Evolutionary conservation across 2,888 invertebrate species (phyloP), one percentile per base, ranked within the genome.

Genomic region (Cerceris rybyensis): DNA sequence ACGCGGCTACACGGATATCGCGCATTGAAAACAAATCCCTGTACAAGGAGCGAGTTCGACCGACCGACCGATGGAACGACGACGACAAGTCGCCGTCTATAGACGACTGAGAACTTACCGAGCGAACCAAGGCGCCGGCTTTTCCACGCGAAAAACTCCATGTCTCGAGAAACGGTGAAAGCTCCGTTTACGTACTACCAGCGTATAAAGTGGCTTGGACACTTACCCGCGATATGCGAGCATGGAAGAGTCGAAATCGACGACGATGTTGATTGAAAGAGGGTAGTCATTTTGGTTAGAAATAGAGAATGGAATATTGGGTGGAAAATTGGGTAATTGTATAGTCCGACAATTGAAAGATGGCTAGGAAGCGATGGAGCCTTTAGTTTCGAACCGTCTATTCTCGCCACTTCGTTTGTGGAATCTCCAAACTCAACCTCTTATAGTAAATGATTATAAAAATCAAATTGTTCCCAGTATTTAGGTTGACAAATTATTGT

Each of bases 1-100:
- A 54, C 49, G 28, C 42, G 46, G 17, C 39, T 17, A 28, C 46
- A 14, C 13, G 52, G 39, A 14, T 17, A 58, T 43, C 50, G 42
- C 66, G 42, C 66, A 71, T 69, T 66, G 78, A 72, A 57, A 73
- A 66, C 72, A 55, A 76, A 80, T 76, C 73, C 76, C 74, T 16
- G 60, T 43, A 49, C 70, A 50, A 58, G 42, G 50, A 54, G 73
- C 77, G 41, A 8, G 60, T 43, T 57, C 64, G 43, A 55, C 49
- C 41, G 11, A 50, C 49, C 58, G 42, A 41, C 50, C 42, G 65
- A 49, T 42, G n/a, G 65, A 14, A 14, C 42, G 28, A 7, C 54
- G 28, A 63, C 2, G 14, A n/a, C 57, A 17, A 7, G 67, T 28
- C 28, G 68, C 11, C n/a, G 7, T 50, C n/a, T n/a, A 50, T n/a